Percentiles rank a stretch among this genome's conserved stretches.
Evolutionary conservation across 2,797 vertebrate species (phyloP).

Genomic region (Microcaecilia unicolor): DNA sequence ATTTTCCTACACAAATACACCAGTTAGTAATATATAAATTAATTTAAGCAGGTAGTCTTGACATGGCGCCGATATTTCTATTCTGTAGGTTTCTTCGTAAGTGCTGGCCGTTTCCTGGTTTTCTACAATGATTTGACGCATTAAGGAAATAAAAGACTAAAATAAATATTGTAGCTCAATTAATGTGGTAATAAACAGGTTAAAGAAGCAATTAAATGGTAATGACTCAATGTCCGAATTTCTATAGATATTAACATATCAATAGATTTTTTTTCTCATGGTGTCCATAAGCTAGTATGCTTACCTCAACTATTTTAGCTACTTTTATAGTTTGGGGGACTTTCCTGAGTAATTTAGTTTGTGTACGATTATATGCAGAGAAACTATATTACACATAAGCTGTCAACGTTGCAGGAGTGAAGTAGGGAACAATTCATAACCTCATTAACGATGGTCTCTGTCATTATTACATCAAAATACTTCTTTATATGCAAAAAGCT

Average conservation of each 20-base stretch:
- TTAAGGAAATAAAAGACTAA: constrained; percentile 37
- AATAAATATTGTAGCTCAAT: constrained; percentile 38
- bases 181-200: constrained; percentile 43
- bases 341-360: too few relatives aligned
- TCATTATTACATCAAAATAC: too few relatives aligned
- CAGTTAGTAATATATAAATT: too few relatives aligned
- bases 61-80: constrained; percentile 3
- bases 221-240: constrained; percentile 42
- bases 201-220: constrained; percentile 50
- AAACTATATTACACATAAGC: too few relatives aligned
- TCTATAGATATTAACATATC: constrained; percentile 41
- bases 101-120: constrained; percentile 34
- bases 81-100: constrained; percentile 16
- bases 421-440: too few relatives aligned
- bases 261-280: constrained; percentile 43
- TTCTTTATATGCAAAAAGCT: too few relatives aligned
- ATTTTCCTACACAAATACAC: too few relatives aligned
- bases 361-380: too few relatives aligned
- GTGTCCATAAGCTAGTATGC: constrained; percentile 43
- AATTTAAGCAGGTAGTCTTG: constrained; percentile 39
- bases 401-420: too few relatives aligned
- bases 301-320: constrained; percentile 42
- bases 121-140: constrained; percentile 42
- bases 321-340: constrained; percentile 42
- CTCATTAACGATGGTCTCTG: too few relatives aligned